Evolutionary conservation across 2,888 invertebrate genomes (phyloP).

Genomic region (Ferrisia virgata): DNA sequence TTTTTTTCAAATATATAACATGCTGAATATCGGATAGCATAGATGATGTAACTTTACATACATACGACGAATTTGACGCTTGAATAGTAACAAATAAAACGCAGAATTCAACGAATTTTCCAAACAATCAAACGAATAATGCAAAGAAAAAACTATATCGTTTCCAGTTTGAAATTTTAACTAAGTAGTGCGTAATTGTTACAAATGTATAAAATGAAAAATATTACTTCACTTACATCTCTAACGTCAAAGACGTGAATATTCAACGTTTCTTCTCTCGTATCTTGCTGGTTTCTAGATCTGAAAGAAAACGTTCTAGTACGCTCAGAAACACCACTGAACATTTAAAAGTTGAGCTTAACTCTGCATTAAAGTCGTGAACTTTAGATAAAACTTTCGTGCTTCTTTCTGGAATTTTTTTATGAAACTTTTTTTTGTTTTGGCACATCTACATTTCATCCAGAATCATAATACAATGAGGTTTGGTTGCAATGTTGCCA

Average conservation of each 20-base stretch:
- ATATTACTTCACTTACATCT: background rate
- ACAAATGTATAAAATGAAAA: no score
- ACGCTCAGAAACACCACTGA: conserved; percentile 64
- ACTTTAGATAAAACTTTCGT: background rate
- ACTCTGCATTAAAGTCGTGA: background rate
- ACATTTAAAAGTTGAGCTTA: conserved; percentile 56
- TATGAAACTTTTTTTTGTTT: background rate
- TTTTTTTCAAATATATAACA: no score
- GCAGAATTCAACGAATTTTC: no score
- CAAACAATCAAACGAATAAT: no score
- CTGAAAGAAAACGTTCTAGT: conserved; percentile 81
- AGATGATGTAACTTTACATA: background rate
- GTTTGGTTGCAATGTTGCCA: background rate
- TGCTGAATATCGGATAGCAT: no score
- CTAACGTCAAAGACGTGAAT: conserved; percentile 1
- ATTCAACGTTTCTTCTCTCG: background rate
- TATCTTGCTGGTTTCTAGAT: conserved; percentile 58
- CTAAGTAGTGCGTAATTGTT: no score
- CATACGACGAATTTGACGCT: background rate
- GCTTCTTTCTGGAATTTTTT: background rate
- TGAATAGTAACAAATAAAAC: background rate
- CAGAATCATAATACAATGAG: background rate
- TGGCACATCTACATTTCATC: background rate
- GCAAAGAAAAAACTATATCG: no score
- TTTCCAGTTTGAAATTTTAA: no score